phyloP scores from a whole-genome alignment of 2,797 vertebrate species.

The Brachyalestes nurse region DNA sequence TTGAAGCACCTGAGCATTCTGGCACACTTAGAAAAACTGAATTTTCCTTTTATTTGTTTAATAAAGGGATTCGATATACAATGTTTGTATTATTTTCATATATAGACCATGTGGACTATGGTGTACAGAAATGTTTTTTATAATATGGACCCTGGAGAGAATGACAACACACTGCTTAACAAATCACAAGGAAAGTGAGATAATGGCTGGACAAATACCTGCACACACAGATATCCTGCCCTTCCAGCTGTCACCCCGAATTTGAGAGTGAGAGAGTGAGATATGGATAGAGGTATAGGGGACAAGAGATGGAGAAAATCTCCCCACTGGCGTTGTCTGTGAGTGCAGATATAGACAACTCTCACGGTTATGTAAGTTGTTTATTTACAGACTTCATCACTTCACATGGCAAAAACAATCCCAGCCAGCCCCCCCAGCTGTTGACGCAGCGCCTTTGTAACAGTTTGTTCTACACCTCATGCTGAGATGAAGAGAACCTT shows the following conservation, averaged over 20 bases:
- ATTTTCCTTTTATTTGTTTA: no score
- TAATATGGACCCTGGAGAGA: no score
- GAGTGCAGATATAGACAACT: neutral
- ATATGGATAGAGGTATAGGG: neutral
- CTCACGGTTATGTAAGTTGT: conserved; percentile 38
- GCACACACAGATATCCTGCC: neutral
- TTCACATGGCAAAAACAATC: conserved; percentile 1
- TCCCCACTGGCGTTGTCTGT: neutral
- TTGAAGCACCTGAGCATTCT: no score
- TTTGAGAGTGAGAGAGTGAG: neutral
- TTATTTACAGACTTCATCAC: neutral
- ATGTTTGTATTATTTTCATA: no score
- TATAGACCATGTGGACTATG: no score
- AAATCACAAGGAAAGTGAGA: neutral
- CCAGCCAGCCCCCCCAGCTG: neutral
- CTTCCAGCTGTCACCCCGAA: conserved; percentile 20
- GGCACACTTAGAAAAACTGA: no score
- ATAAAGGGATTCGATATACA: no score
- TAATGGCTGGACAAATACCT: neutral
- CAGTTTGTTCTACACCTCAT: neutral
- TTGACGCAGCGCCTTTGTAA: neutral
- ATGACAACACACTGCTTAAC: neutral
- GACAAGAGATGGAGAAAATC: neutral
- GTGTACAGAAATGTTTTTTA: no score
- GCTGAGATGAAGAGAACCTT: neutral